Evolutionary conservation across 2,113 vertebrate species (phyloP).

Genomic region (Harpagus bidentatus): DNA sequence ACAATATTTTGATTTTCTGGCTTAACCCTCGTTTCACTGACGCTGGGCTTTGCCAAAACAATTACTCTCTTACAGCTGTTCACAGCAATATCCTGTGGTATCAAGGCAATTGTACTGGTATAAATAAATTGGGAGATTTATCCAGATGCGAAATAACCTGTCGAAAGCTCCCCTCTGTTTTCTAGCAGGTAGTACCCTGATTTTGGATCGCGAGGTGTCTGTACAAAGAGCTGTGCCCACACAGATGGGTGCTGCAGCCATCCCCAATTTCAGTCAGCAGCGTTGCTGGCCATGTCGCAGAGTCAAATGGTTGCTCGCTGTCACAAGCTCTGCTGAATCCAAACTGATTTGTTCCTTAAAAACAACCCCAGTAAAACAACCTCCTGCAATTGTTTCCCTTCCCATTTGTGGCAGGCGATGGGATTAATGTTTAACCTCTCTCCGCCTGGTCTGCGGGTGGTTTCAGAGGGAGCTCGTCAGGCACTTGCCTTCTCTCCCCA

Average conservation of each 20-base stretch:
- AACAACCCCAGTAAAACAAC: not conserved
- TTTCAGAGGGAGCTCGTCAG: not conserved
- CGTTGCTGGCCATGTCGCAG: accelerated
- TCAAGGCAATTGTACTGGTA: not conserved
- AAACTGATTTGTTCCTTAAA: not conserved
- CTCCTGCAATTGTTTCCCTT: not conserved
- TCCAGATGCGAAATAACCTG: not conserved
- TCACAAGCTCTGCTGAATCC: not conserved
- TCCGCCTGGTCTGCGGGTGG: not conserved
- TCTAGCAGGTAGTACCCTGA: not conserved
- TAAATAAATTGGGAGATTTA: not conserved
- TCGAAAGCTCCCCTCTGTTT: not conserved
- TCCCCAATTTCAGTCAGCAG: not conserved
- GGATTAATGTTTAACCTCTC: not conserved
- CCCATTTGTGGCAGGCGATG: not conserved
- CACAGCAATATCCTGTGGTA: not conserved
- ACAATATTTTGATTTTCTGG: not conserved
- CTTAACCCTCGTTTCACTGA: not conserved
- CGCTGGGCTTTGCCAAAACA: not conserved
- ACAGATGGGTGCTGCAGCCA: not conserved
- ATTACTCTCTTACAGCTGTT: not conserved
- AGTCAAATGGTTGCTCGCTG: not conserved
- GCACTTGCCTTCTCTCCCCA: not conserved
- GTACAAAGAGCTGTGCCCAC: not conserved
- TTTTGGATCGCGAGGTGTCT: not conserved